Evolutionary conservation across 2,113 vertebrate genomes (phyloP).

Genomic region (Columbina picui): DNA sequence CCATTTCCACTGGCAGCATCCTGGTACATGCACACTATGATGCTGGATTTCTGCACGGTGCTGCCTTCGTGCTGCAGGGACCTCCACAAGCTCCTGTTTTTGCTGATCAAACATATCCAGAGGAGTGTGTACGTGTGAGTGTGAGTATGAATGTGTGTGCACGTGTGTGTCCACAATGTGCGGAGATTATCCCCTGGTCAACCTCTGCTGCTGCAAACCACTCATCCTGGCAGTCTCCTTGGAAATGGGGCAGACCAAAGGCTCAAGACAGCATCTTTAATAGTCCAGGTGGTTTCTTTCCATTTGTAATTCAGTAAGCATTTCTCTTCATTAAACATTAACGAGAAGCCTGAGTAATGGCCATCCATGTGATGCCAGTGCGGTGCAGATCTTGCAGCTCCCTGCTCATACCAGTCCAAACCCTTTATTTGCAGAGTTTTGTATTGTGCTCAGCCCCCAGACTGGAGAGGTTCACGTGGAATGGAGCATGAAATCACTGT

Average conservation of each 20-base stretch:
- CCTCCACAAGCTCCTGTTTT: not conserved
- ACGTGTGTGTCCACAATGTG: not conserved
- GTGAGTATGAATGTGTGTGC: not conserved
- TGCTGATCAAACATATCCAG: not conserved
- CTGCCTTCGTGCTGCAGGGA: fast-evolving
- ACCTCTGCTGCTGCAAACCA: not conserved
- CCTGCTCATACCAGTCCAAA: not conserved
- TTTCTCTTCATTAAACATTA: not conserved
- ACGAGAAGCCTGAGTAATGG: not conserved
- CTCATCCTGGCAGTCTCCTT: not conserved
- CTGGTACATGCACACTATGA: fast-evolving
- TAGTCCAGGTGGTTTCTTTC: not conserved
- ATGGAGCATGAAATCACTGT: not conserved
- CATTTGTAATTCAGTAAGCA: not conserved
- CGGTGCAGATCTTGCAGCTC: not conserved
- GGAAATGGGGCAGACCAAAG: not conserved
- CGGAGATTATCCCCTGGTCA: not conserved
- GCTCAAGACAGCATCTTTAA: not conserved
- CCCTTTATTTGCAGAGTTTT: not conserved
- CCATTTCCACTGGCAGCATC: not conserved
- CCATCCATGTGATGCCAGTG: not conserved
- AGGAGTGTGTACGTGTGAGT: not conserved
- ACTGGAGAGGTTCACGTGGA: not conserved
- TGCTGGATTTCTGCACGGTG: not conserved
- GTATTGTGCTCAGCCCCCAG: not conserved